A percentile compares a stretch with the other conserved stretches of the same genome.
Conservation (phyloP, 2,888 invertebrate species). For the Meteorus cinctellus region DNA sequence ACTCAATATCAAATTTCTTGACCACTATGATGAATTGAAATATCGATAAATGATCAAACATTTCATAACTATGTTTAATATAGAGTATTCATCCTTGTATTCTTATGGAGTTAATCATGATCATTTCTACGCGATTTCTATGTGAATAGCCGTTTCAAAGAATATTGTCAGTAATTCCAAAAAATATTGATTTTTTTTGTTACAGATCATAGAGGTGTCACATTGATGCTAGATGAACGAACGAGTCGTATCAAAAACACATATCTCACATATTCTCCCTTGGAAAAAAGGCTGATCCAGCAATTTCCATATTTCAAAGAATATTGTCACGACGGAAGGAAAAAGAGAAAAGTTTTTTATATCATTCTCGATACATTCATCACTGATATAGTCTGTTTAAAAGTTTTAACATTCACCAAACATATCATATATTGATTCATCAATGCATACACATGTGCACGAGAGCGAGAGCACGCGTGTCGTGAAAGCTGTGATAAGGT, state of each 20-base stretch:
- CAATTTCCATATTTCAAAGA: slow-evolving; percentile 6
- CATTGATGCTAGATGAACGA: not conserved
- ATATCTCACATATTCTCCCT: slow-evolving; percentile 4
- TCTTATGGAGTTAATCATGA: too few species aligned
- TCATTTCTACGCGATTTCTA: too few species aligned
- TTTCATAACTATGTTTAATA: too few species aligned
- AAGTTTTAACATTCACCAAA: slow-evolving; percentile 18
- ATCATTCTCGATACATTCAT: slow-evolving; percentile 45
- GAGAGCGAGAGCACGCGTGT: not conserved
- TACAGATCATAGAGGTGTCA: not conserved
- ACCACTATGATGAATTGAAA: too few species aligned
- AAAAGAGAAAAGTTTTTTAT: slow-evolving; percentile 39
- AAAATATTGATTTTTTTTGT: not conserved
- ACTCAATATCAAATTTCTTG: too few species aligned
- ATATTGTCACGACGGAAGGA: not conserved
- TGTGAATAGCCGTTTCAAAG: too few species aligned
- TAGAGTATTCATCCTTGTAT: too few species aligned
- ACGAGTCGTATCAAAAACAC: slow-evolving; percentile 29
- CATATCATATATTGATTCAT: slow-evolving; percentile 7
- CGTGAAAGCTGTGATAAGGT: slow-evolving; percentile 18
- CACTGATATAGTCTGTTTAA: slow-evolving; percentile 5
- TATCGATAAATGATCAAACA: too few species aligned
- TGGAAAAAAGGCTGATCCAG: not conserved
- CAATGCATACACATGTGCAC: slow-evolving; percentile 15
- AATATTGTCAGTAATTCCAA: not conserved